A percentile compares a stretch with the other conserved stretches of the same genome.
Evolutionary conservation across 2,113 vertebrate species (phyloP).

Genomic region (Cyprinus carpio): DNA sequence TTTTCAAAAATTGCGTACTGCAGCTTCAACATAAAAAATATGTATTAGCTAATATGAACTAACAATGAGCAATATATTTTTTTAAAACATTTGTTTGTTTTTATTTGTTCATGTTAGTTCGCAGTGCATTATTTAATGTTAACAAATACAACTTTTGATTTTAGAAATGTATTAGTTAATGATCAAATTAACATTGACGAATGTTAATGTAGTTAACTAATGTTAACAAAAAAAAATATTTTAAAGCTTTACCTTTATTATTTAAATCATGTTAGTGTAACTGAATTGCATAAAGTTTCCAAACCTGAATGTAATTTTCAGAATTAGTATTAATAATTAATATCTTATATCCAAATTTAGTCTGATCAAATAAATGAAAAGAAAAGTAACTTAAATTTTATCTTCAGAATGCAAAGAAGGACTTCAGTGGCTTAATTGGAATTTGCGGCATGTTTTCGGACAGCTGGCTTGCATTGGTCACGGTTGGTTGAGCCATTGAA

Average conservation of each 20-base stretch:
- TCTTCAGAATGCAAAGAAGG: constrained; percentile 10
- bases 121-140: not conserved
- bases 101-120: not conserved
- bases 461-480: constrained; percentile 79
- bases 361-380: not conserved
- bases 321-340: not conserved
- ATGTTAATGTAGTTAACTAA: not conserved
- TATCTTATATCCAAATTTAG: not conserved
- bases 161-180: no score
- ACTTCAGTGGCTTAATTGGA: constrained; percentile 68
- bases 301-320: not conserved
- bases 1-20: no score
- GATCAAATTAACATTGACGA: not conserved
- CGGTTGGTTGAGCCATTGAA: constrained; percentile 66
- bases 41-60: no score
- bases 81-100: no score
- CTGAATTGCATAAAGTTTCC: not conserved
- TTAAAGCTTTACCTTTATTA: not conserved
- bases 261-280: not conserved
- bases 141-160: not conserved
- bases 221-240: not conserved
- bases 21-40: no score
- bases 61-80: no score
- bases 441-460: constrained; percentile 74
- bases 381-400: not conserved